Percentiles rank a stretch among this genome's conserved stretches.
Evolutionary conservation across 2,113 vertebrate genomes (phyloP).

Genomic region (Sapayoa aenigma): DNA sequence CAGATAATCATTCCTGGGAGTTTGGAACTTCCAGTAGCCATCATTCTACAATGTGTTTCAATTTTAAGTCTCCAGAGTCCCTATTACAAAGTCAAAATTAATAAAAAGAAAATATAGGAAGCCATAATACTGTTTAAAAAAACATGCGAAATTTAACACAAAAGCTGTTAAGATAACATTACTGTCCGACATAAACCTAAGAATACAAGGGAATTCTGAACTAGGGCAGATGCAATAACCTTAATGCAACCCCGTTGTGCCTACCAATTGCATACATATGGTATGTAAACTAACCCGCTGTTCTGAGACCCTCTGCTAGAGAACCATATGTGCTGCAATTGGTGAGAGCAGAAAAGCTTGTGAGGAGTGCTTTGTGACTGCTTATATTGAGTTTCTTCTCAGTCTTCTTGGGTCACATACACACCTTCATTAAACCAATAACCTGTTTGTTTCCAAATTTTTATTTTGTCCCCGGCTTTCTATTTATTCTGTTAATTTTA

Average conservation of each 20-base stretch:
- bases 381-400: slow-evolving; percentile 15
- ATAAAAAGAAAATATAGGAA: slow-evolving; percentile 61
- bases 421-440: neutral
- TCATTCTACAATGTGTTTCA: neutral
- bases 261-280: slow-evolving; percentile 47
- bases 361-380: slow-evolving; percentile 16
- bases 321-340: slow-evolving; percentile 35
- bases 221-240: slow-evolving; percentile 42
- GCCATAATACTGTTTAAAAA: slow-evolving; percentile 48
- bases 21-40: slow-evolving; percentile 4
- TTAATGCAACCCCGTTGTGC: slow-evolving; percentile 30
- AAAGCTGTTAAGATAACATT: slow-evolving; percentile 63
- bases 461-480: neutral
- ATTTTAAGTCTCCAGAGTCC: slow-evolving; percentile 42
- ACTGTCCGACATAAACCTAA: slow-evolving; percentile 26
- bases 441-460: neutral
- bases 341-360: neutral
- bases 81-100: slow-evolving; percentile 61
- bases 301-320: slow-evolving; percentile 43
- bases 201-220: slow-evolving; percentile 52
- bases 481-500: neutral
- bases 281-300: slow-evolving; percentile 41
- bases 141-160: slow-evolving; percentile 57
- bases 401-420: slow-evolving; percentile 5
- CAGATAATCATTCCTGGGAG: slow-evolving; percentile 2